phyloP scores from a whole-genome alignment of 2,797 vertebrate genomes.

The Tapirus indicus region DNA sequence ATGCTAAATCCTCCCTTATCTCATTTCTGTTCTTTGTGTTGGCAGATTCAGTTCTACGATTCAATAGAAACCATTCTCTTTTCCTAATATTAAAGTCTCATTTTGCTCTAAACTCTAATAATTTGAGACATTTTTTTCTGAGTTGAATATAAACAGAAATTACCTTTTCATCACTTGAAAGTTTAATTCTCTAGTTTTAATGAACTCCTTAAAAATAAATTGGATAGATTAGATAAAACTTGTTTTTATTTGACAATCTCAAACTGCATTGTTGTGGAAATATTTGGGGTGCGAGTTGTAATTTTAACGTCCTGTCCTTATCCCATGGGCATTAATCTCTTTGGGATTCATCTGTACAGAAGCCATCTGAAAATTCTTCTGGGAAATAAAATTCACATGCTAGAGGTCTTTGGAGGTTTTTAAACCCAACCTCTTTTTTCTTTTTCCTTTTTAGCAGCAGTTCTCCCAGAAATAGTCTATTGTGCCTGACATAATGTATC shows the following conservation, averaged over 20 bases:
- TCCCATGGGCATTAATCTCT: neutral
- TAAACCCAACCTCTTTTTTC: neutral
- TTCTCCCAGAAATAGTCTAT: conserved; percentile 56
- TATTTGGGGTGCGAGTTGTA: conserved; percentile 57
- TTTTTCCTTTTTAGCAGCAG: neutral
- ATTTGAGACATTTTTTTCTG: conserved; percentile 57
- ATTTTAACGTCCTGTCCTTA: conserved; percentile 23
- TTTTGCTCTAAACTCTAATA: conserved; percentile 67
- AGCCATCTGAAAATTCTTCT: conserved; percentile 37
- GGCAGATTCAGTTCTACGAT: neutral
- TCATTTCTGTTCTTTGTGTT: neutral
- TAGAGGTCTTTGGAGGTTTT: conserved; percentile 35
- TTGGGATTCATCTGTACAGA: conserved; percentile 40
- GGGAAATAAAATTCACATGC: neutral
- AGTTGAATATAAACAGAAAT: conserved; percentile 62
- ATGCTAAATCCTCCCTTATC: neutral
- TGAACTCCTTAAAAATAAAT: conserved; percentile 61
- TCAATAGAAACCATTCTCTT: neutral
- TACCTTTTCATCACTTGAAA: conserved; percentile 61
- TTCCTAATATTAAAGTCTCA: conserved; percentile 45
- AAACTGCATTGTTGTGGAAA: conserved; percentile 58
- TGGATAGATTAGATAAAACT: conserved; percentile 23
- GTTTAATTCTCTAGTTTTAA: conserved; percentile 64
- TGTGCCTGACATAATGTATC: conserved; percentile 49
- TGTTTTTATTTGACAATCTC: conserved; percentile 67